A percentile compares a stretch with the other conserved stretches of the same genome.
Evolutionary conservation across 2,888 invertebrate genomes (phyloP).

Genomic region (Nineta flava): DNA sequence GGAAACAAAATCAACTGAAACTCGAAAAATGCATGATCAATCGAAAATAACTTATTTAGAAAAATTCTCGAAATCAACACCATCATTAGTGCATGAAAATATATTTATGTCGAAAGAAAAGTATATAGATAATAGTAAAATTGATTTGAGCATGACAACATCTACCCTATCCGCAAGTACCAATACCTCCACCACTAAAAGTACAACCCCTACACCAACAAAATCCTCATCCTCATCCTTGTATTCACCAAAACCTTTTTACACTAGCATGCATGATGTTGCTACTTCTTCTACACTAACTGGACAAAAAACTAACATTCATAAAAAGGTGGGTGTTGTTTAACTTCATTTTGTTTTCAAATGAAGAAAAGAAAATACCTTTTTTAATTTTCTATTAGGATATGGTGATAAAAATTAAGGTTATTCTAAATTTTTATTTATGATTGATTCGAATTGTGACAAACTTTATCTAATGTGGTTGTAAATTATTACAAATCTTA

Average conservation of each 20-base stretch:
- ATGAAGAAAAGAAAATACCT: too few relatives aligned
- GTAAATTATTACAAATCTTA: too few relatives aligned
- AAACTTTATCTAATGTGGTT: too few relatives aligned
- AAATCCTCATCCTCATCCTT: neutral
- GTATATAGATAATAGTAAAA: neutral
- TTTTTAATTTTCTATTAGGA: too few relatives aligned
- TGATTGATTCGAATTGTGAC: too few relatives aligned
- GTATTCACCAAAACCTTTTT: neutral
- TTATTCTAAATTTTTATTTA: too few relatives aligned
- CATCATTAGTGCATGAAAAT: neutral
- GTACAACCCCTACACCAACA: too few relatives aligned
- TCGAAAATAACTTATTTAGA: neutral
- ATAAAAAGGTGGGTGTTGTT: neutral
- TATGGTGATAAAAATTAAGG: too few relatives aligned
- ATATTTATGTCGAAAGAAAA: neutral
- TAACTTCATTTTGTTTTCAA: too few relatives aligned
- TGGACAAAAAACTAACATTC: neutral
- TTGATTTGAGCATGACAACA: neutral
- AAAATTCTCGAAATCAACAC: neutral
- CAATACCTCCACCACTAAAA: neutral
- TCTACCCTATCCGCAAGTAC: neutral
- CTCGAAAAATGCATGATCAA: neutral
- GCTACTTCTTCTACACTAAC: neutral
- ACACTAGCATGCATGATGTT: neutral
- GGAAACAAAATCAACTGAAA: neutral